Evolutionary conservation across 2,888 invertebrate genomes (phyloP).

Genomic region (Lissonota sp.): DNA sequence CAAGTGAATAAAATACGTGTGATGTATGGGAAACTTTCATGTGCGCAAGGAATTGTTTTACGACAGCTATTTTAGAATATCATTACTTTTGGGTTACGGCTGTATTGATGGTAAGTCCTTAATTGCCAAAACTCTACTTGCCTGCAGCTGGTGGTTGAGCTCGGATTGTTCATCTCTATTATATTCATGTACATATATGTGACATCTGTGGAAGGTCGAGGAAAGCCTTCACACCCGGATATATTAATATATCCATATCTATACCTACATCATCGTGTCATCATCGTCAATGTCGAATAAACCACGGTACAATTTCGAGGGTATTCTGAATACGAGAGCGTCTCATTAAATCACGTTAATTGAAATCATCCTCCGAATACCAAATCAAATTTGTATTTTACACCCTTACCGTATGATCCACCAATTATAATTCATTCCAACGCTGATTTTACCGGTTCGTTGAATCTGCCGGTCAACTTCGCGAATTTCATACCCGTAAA

Average conservation of each 20-base stretch:
- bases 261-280: neutral
- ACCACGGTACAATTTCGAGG: constrained; percentile 2
- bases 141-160: neutral
- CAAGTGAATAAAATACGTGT: too few relatives aligned
- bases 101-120: constrained; percentile 2
- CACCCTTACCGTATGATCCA: constrained; percentile 2
- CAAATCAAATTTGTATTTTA: constrained; percentile 55
- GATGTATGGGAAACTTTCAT: too few relatives aligned
- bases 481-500: constrained; percentile 19
- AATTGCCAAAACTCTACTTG: constrained; percentile 67
- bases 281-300: neutral
- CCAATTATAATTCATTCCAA: constrained; percentile 9
- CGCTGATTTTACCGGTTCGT: constrained; percentile 11
- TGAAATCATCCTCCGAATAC: constrained; percentile 71
- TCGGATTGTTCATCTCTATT: neutral
- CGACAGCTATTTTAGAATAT: too few relatives aligned
- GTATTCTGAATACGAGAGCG: neutral
- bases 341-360: constrained; percentile 71
- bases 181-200: neutral
- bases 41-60: too few relatives aligned
- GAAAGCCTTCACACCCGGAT: neutral
- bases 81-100: neutral
- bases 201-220: neutral
- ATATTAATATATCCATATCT: neutral
- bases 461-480: constrained; percentile 1